Conservation (phyloP, 2,797 vertebrate genomes). For the Pseudopleuronectes americanus region DNA sequence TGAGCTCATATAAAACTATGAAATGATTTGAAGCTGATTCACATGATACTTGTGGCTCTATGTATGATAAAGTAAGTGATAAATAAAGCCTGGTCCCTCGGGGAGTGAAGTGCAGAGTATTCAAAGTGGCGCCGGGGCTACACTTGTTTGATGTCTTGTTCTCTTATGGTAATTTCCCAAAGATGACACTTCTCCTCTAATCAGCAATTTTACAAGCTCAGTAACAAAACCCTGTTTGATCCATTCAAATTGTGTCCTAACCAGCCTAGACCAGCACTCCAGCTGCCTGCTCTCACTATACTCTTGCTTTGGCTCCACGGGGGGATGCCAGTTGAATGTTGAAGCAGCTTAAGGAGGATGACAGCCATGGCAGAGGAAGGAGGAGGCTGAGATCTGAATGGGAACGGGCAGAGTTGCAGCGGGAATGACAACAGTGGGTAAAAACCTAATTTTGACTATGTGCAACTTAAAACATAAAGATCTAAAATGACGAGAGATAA, state of each 20-base stretch:
- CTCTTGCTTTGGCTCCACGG: conserved; percentile 57
- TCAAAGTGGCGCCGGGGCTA: conserved; percentile 2
- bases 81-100: conserved; percentile 2
- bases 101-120: not conserved
- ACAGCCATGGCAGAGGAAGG: conserved; percentile 67
- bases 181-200: conserved; percentile 58
- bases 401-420: conserved; percentile 47
- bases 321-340: conserved; percentile 70
- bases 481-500: not conserved
- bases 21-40: not conserved
- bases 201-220: conserved; percentile 57
- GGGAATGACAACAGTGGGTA: conserved; percentile 52
- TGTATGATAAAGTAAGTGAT: conserved; percentile 15
- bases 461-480: not conserved
- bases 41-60: not conserved
- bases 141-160: conserved; percentile 36
- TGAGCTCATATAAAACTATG: too few species aligned
- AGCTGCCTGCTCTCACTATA: conserved; percentile 53
- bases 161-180: conserved; percentile 41
- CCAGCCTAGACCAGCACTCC: conserved; percentile 38
- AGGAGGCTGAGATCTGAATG: conserved; percentile 64
- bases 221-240: conserved; percentile 49
- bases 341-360: conserved; percentile 70
- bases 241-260: conserved; percentile 57
- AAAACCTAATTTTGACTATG: too few species aligned